Percentiles rank a stretch among this genome's conserved stretches.
phyloP scores from a whole-genome alignment of 1,140 invertebrate species.

The Leptoteleia sp. region DNA sequence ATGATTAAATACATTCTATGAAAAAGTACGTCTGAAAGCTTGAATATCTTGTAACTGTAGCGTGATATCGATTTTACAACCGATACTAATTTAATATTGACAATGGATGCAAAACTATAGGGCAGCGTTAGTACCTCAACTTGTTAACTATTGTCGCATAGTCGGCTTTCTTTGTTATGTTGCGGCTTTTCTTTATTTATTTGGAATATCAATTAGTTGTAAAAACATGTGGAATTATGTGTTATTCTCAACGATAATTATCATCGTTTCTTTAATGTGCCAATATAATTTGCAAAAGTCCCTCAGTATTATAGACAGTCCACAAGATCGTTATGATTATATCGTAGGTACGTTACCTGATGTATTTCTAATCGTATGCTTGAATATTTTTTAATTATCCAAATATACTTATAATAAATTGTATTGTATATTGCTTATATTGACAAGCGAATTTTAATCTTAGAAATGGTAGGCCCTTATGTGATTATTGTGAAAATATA shows the following conservation, averaged over 20 bases:
- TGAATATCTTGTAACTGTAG: no score
- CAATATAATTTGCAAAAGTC: constrained; percentile 71
- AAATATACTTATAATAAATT: no score
- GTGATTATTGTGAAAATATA: no score
- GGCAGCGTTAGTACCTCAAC: constrained; percentile 32
- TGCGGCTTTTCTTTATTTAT: constrained; percentile 9
- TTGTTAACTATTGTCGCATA: constrained; percentile 19
- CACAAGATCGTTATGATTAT: constrained; percentile 75
- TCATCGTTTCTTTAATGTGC: constrained; percentile 72
- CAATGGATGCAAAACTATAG: constrained; percentile 66
- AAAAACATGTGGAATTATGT: constrained; percentile 75
- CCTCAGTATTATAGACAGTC: constrained; percentile 72
- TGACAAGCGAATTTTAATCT: no score
- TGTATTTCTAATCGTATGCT: no score
- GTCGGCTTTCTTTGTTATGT: constrained; percentile 21
- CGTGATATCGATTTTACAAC: constrained; percentile 66
- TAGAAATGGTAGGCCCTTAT: no score
- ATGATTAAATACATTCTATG: no score
- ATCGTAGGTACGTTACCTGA: constrained; percentile 72
- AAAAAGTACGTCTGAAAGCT: no score
- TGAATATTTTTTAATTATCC: no score
- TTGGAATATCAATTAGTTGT: background rate
- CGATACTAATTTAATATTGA: constrained; percentile 79
- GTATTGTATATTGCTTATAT: no score
- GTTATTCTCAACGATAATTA: constrained; percentile 67